Base-by-base conservation (phyloP, 2,888 invertebrate genomes). In the Spodoptera exigua region DNA sequence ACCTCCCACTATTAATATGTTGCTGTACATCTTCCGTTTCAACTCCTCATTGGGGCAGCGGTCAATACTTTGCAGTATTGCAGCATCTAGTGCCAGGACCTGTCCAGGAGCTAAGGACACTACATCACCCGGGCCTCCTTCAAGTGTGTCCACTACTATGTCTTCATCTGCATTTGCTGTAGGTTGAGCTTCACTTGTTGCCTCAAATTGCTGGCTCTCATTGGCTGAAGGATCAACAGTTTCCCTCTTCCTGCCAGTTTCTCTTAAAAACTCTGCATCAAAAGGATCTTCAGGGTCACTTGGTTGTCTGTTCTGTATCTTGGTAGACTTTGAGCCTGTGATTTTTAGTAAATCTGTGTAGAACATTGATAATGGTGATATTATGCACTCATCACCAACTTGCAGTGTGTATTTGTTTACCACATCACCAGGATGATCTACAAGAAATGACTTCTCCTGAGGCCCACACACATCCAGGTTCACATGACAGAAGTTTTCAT, bases 11-110 rank as follows among this genome's bases (percentile, higher is more conserved):
- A 99, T 96, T 17, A 99, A 92, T 66, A 99, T 97, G 79, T 97
- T 98, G 56, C 97, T 97, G 85, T 98, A 99, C 98, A 99, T 98
- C 91, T 98, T 98, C 44, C 98, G 95, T 88, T 98, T 98, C 58
- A 98, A 89, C 75, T 99, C 99, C 73, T 98, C 98, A 53, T 95
- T 97, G 3, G 96, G 96, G 90, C 98, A 98, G 78, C 97, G 95
- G 80, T 98, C 98, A 71, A 99, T 98, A 80, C 99, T 98, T 82
- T 98, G 97, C 1, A 99, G 89, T 64, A 99, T 97, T 0, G 98
- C 99, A 80, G 98, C 97, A 89, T 99, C 99, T 51, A 99, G 89
- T 0, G 98, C 97, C 70, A 98, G 92, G 0, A 98, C 95, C 87
- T 98, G 97, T 0, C 97, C 97, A 0, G 96, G 96, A 45, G 96